Evolutionary conservation across 2,888 invertebrate genomes (phyloP), one percentile per base, ranked within the genome.

Genomic region (Ophion slaviceki): DNA sequence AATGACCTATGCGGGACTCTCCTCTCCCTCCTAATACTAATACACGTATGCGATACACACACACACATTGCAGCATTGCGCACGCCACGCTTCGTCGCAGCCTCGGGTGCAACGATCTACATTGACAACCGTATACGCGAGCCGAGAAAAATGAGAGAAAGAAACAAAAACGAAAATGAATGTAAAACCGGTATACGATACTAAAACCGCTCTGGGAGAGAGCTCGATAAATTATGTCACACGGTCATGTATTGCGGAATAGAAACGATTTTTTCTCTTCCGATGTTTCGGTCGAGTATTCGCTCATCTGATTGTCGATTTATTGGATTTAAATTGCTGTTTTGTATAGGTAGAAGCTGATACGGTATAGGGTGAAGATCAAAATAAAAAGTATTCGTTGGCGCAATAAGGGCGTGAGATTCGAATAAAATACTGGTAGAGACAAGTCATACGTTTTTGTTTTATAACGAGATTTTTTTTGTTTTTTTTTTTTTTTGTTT

Each of bases 1-100:
- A 93, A 91, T 92, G 92, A 92, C 92, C 92, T 91, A 91, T 91
- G 92, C 89, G 85, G 86, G 88, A 87, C 86, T 86, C 87, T 90
- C 47, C 90, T 86, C 89, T 90, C 90, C 87, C 89, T 90, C 75
- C 82, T 81, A 74, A 68, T 62, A 78, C 82, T 72, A 66, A 76
- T 66, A 47, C 71, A 66, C 70, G 47, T 11, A 4, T 14, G 14
- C 11, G 47, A 11, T 14, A 6, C 8, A 40, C 8, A 40, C 8
- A 14, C 10, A 14, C 10, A 14, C 76, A 75, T 80, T 61, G 20
- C 24, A 68, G 76, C 24, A 20, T 61, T 68, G 24, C 17, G 20
- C 79, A 70, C 78, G 53, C 75, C 59, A 76, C 68, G 82, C 76
- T 77, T 68, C 85, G 80, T 59, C 68, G 76, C 71, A 77, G 76